phyloP scores from a whole-genome alignment of 2,797 vertebrate genomes.

The Erpetoichthys calabaricus region DNA sequence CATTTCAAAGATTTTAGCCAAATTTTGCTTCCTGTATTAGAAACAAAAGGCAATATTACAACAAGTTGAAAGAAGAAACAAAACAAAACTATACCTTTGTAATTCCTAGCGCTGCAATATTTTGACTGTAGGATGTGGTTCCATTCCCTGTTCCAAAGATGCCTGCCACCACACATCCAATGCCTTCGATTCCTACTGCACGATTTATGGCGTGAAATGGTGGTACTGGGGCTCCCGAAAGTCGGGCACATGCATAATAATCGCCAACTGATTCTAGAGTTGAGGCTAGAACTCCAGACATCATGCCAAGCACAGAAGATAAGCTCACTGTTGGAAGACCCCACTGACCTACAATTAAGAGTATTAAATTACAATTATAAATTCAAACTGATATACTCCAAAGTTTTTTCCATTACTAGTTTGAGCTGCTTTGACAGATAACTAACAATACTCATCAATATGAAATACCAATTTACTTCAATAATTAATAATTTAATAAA shows the following conservation, averaged over 20 bases:
- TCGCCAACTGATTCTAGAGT: constrained; percentile 66
- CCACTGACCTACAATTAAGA: constrained; percentile 47
- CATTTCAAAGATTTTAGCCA: no score
- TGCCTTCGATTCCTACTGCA: constrained; percentile 59
- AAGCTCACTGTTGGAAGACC: constrained; percentile 56
- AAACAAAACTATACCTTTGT: constrained; percentile 48
- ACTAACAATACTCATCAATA: no score
- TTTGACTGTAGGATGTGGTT: constrained; percentile 65
- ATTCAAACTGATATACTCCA: no score
- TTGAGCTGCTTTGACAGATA: no score
- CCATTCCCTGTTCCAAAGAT: constrained; percentile 63
- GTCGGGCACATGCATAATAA: constrained; percentile 56
- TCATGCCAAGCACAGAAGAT: constrained; percentile 59
- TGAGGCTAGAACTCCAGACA: constrained; percentile 53
- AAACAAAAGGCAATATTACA: no score
- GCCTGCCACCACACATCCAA: constrained; percentile 57
- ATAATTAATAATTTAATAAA: no score
- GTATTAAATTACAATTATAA: no score
- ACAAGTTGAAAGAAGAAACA: not conserved
- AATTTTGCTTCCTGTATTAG: no score
- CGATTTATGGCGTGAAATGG: constrained; percentile 59
- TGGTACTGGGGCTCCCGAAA: constrained; percentile 56
- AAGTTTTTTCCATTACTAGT: no score
- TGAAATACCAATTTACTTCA: no score
- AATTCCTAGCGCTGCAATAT: constrained; percentile 60